Evolutionary conservation across 1,140 invertebrate species (phyloP).

Genomic region (Ceratosolen solmsi): DNA sequence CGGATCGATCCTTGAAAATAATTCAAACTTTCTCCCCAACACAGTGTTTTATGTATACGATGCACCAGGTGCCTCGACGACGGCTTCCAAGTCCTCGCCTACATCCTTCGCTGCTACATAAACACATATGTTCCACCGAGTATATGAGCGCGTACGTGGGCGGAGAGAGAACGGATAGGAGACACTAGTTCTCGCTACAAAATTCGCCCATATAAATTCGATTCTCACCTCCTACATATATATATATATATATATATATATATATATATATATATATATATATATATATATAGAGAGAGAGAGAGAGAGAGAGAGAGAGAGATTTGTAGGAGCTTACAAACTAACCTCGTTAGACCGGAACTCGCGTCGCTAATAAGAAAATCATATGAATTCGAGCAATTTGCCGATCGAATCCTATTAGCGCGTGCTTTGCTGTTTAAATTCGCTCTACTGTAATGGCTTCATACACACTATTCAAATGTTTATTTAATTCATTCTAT

Average conservation of each 20-base stretch:
- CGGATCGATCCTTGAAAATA: not conserved
- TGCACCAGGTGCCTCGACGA: constrained; percentile 18
- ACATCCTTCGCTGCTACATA: not conserved
- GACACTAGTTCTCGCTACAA: not conserved
- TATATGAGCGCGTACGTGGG: not conserved
- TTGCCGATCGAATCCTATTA: constrained; percentile 49
- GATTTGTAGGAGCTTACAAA: constrained; percentile 8
- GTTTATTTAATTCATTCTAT: constrained; percentile 33
- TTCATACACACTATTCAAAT: not conserved
- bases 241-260: not conserved
- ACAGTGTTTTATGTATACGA: constrained; percentile 13
- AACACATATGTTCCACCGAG: not conserved
- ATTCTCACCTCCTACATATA: not conserved
- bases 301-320: too few species aligned
- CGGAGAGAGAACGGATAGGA: not conserved
- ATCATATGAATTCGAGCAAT: constrained; percentile 37
- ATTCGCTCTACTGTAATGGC: not conserved
- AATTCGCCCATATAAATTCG: not conserved
- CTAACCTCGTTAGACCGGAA: constrained; percentile 47
- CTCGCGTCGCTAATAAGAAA: constrained; percentile 41
- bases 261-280: not conserved
- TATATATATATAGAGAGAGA: too few species aligned
- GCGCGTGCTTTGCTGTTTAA: constrained; percentile 30
- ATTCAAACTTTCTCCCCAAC: not conserved
- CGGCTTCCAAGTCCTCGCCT: not conserved